Percentiles rank a stretch among this genome's conserved stretches.
Evolutionary conservation across 2,113 vertebrate species (phyloP).

Genomic region (Gopherus evgoodei): DNA sequence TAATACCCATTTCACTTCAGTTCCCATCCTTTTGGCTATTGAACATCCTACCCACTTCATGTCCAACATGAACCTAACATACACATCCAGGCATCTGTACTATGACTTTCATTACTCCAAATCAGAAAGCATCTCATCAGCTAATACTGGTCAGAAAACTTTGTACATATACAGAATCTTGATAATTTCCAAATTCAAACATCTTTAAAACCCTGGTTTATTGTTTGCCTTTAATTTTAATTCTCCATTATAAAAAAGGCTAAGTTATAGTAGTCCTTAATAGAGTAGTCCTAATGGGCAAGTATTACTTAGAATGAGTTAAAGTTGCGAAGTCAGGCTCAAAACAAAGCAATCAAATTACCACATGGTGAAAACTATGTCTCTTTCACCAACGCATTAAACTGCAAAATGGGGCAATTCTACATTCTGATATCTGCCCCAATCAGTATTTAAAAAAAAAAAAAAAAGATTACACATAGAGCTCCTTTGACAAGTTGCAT

Average conservation of each 20-base stretch:
- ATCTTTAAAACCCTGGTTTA: background rate
- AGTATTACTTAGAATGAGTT: background rate
- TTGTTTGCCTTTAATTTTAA: constrained; percentile 5
- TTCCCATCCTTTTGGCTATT: background rate
- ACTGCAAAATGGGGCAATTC: background rate
- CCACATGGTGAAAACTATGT: constrained; percentile 4
- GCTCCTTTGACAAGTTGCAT: constrained; percentile 12
- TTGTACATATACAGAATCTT: background rate
- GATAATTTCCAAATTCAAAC: background rate
- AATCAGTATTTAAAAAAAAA: constrained; percentile 21
- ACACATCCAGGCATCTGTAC: rapidly evolving
- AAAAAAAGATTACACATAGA: background rate
- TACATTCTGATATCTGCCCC: constrained; percentile 25
- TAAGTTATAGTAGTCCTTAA: background rate
- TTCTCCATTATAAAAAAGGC: background rate
- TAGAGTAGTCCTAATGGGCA: constrained; percentile 23
- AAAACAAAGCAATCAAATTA: constrained; percentile 33
- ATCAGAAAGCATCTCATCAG: background rate
- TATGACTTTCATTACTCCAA: background rate
- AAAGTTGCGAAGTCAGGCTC: background rate
- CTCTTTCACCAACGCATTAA: constrained; percentile 11
- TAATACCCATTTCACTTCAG: background rate
- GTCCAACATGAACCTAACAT: background rate
- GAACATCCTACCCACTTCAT: background rate
- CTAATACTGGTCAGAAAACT: background rate